Evolutionary conservation across 2,113 vertebrate species (phyloP).

Genomic region (Muntiacus reevesi): DNA sequence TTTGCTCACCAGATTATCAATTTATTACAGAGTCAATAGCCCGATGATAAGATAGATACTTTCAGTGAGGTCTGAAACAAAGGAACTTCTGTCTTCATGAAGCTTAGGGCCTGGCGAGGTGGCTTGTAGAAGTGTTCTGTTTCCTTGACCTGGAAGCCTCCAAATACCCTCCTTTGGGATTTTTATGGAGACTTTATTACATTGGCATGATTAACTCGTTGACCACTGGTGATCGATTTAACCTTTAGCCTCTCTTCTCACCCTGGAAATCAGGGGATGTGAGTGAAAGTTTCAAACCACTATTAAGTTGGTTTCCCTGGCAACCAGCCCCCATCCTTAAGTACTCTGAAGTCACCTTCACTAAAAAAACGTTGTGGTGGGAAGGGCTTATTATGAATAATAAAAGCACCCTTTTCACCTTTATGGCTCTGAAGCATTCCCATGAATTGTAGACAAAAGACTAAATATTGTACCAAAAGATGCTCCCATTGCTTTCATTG

Average conservation of each 20-base stretch:
- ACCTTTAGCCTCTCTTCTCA: not conserved
- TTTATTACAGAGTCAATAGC: not conserved
- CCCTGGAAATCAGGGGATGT: not conserved
- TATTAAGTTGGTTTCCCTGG: not conserved
- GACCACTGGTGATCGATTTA: not conserved
- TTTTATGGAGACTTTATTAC: not conserved
- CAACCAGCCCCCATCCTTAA: not conserved
- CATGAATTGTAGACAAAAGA: not conserved
- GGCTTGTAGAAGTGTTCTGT: not conserved
- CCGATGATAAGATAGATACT: not conserved
- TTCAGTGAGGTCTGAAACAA: not conserved
- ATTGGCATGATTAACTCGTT: not conserved
- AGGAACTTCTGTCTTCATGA: not conserved
- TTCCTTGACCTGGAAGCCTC: not conserved
- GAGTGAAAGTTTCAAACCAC: not conserved
- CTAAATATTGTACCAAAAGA: not conserved
- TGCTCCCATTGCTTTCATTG: not conserved
- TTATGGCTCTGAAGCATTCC: not conserved
- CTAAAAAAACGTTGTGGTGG: not conserved
- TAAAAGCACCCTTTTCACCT: not conserved
- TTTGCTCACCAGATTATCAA: not conserved
- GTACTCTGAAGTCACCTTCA: not conserved
- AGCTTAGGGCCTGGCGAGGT: not conserved
- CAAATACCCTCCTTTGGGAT: not conserved
- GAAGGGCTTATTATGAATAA: not conserved